A percentile compares a stretch with the other conserved stretches of the same genome.
Conservation (phyloP, 2,888 invertebrate species). For the Drosophila cracens region DNA sequence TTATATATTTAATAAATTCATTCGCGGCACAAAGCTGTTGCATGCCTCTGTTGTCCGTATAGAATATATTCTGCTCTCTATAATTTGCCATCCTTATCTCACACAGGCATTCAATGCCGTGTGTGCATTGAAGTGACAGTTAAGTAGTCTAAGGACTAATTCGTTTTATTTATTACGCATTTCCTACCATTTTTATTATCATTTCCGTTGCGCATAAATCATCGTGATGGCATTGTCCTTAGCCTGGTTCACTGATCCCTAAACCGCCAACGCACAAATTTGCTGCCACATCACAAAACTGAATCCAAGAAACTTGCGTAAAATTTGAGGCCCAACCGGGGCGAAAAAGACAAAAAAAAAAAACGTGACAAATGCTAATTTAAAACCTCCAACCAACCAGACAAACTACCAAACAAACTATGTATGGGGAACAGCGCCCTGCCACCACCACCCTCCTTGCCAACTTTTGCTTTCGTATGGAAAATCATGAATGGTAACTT, state of each 20-base stretch:
- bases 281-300: conserved; percentile 59
- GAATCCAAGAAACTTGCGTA: conserved; percentile 68
- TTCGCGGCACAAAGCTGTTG: conserved; percentile 20
- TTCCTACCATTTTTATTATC: conserved; percentile 79
- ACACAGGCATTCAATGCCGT: conserved; percentile 16
- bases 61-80: neutral
- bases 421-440: conserved; percentile 18
- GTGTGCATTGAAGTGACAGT: conserved; percentile 59
- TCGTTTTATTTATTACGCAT: conserved; percentile 77
- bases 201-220: conserved; percentile 78
- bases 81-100: conserved; percentile 7
- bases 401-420: conserved; percentile 47
- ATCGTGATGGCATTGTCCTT: conserved; percentile 57
- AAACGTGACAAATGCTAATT: conserved; percentile 82
- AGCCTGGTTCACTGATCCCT: conserved; percentile 34
- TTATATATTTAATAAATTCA: neutral
- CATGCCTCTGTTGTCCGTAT: conserved; percentile 14
- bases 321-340: conserved; percentile 57
- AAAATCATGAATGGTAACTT: conserved; percentile 76
- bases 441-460: conserved; percentile 4
- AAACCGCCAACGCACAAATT: conserved; percentile 48
- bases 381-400: conserved; percentile 74
- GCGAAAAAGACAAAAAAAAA: conserved; percentile 38
- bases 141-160: conserved; percentile 59
- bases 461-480: conserved; percentile 5